Conservation (phyloP, 2,113 vertebrate genomes). For the Chelonoidis abingdonii region DNA sequence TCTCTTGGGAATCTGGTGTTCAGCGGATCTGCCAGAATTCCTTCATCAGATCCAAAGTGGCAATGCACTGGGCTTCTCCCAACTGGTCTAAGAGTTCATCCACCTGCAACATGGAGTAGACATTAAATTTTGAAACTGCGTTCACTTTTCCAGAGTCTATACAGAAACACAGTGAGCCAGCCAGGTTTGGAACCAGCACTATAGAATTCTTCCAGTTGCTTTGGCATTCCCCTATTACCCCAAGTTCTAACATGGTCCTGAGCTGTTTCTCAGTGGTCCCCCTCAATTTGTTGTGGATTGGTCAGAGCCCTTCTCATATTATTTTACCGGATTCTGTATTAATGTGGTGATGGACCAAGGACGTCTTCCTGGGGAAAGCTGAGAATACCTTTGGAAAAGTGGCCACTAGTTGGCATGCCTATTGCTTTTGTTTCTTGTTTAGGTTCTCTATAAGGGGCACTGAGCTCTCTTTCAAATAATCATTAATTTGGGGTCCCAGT, state of each 20-base stretch:
- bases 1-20: too few species aligned
- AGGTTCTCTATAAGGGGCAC: not conserved
- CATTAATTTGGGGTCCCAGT: not conserved
- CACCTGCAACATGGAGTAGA: too few species aligned
- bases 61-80: too few species aligned
- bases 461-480: not conserved
- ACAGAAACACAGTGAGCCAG: too few species aligned
- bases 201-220: not conserved
- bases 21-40: too few species aligned
- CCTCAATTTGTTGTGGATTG: not conserved
- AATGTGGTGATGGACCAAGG: not conserved
- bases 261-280: not conserved
- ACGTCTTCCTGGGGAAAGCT: not conserved
- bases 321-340: not conserved
- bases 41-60: too few species aligned
- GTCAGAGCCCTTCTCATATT: not conserved
- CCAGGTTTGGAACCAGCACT: too few species aligned
- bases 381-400: not conserved
- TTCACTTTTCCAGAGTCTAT: too few species aligned
- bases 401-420: not conserved
- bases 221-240: not conserved
- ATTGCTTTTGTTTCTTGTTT: not conserved
- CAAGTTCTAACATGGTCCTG: not conserved
- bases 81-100: too few species aligned
- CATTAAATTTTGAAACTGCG: too few species aligned